Conservation (phyloP, 2,797 vertebrate species). For the Pangasius mekongensis region DNA sequence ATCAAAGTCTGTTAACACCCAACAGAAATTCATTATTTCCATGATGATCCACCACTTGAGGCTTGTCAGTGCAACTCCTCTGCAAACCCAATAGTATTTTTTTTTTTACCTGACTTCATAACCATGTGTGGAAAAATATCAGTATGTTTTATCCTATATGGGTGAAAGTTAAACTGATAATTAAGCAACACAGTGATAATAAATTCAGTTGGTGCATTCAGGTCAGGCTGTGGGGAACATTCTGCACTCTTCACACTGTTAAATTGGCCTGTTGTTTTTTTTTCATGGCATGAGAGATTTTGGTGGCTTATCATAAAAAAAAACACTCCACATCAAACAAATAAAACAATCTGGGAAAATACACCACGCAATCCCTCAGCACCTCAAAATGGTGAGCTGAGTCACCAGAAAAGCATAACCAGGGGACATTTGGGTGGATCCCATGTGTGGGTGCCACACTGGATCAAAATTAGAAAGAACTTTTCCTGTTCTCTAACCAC, state of each 20-base stretch:
- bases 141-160: not conserved
- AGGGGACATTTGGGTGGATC: constrained; percentile 1
- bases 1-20: not conserved
- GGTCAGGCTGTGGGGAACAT: constrained; percentile 9
- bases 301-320: constrained; percentile 3
- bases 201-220: not conserved
- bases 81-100: not conserved
- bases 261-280: not conserved
- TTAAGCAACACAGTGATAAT: not conserved
- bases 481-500: not conserved
- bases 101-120: not conserved
- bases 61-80: not conserved
- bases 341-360: constrained; percentile 10
- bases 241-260: not conserved
- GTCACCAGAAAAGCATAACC: constrained; percentile 16
- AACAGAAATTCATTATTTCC: not conserved
- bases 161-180: not conserved
- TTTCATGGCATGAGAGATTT: not conserved
- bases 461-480: not conserved
- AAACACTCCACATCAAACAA: constrained; percentile 11
- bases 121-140: not conserved
- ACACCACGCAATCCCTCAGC: not conserved
- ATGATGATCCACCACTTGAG: not conserved
- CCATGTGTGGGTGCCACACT: not conserved
- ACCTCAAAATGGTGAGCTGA: constrained; percentile 1